Percentiles rank a stretch among this genome's conserved stretches.
Evolutionary conservation across 2,797 vertebrate genomes (phyloP).

Genomic region (Clarias fuscus): DNA sequence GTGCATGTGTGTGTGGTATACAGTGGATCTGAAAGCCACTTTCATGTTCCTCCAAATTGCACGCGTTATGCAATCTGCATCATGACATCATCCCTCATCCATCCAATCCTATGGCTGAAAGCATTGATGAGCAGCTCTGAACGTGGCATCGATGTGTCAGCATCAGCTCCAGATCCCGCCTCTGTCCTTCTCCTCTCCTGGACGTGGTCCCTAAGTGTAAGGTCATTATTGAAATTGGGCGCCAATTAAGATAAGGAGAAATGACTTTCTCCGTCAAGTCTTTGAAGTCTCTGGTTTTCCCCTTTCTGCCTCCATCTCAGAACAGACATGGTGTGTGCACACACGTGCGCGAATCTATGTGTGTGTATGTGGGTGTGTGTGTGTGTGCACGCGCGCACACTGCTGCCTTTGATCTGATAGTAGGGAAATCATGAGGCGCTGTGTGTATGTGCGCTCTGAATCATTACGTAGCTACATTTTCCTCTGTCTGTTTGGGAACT

Average conservation of each 20-base stretch:
- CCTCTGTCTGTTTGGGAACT: slow-evolving; percentile 56
- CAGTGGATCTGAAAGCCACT: slow-evolving; percentile 59
- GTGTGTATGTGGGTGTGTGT: not conserved
- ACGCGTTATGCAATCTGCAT: slow-evolving; percentile 63
- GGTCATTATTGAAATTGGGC: slow-evolving; percentile 82
- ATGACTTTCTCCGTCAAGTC: slow-evolving; percentile 78
- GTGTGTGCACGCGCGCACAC: slow-evolving; percentile 49
- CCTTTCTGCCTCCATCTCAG: slow-evolving; percentile 62
- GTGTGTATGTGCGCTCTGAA: slow-evolving; percentile 35
- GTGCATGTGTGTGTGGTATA: slow-evolving; percentile 40
- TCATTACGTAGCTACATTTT: slow-evolving; percentile 59
- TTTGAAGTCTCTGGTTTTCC: slow-evolving; percentile 79
- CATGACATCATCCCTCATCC: slow-evolving; percentile 76
- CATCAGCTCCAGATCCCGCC: not conserved
- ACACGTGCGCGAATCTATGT: slow-evolving; percentile 46
- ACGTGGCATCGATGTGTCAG: not conserved
- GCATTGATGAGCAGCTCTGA: slow-evolving; percentile 1
- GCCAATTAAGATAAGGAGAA: slow-evolving; percentile 83
- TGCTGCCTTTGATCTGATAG: slow-evolving; percentile 73
- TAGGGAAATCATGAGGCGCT: slow-evolving; percentile 53
- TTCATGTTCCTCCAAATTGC: slow-evolving; percentile 70
- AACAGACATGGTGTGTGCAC: slow-evolving; percentile 53
- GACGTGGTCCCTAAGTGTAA: slow-evolving; percentile 78
- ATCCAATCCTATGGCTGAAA: slow-evolving; percentile 66
- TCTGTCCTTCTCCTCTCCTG: slow-evolving; percentile 32